Evolutionary conservation across 1,140 invertebrate species (phyloP).

Genomic region (Drosophila seguyi): DNA sequence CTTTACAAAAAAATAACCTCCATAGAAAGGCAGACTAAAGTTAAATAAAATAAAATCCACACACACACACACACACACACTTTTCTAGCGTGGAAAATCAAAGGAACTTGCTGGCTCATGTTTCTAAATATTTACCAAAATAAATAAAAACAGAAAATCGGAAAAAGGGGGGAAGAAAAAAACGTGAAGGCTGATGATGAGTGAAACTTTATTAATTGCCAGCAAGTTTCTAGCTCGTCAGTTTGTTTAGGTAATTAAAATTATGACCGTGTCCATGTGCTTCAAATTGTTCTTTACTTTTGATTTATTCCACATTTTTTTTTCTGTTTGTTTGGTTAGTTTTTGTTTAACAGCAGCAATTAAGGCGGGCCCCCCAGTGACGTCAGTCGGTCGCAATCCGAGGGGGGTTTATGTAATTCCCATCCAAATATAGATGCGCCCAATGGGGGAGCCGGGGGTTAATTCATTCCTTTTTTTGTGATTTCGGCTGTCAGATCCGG

Average conservation of each 20-base stretch:
- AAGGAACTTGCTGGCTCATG: constrained; percentile 38
- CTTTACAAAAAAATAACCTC: background rate
- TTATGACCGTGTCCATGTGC: constrained; percentile 54
- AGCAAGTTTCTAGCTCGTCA: constrained; percentile 60
- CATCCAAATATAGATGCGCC: constrained; percentile 13
- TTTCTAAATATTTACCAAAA: constrained; percentile 70
- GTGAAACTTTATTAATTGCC: constrained; percentile 74
- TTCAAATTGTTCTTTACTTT: constrained; percentile 40
- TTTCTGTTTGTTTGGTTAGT: constrained; percentile 1
- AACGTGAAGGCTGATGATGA: constrained; percentile 8
- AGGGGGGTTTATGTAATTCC: constrained; percentile 33
- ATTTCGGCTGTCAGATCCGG: constrained; percentile 44
- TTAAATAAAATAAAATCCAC: constrained; percentile 25
- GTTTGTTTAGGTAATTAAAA: constrained; percentile 81
- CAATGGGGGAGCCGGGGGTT: constrained; percentile 1
- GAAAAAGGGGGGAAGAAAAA: background rate
- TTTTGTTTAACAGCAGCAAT: constrained; percentile 40
- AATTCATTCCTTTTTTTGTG: constrained; percentile 30
- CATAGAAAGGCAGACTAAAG: background rate
- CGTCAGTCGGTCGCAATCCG: constrained; percentile 25
- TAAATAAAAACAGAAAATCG: constrained; percentile 33
- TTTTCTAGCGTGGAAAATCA: constrained; percentile 16
- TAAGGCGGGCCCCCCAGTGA: constrained; percentile 39
- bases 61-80: background rate
- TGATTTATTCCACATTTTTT: constrained; percentile 28